Percentiles rank a stretch among this genome's conserved stretches.
These are phyloP conservation scores for Gymnoscopelus braueri DNA, from an alignment of 2,797 vertebrate genomes.

Conservation along the genomic window DNA sequence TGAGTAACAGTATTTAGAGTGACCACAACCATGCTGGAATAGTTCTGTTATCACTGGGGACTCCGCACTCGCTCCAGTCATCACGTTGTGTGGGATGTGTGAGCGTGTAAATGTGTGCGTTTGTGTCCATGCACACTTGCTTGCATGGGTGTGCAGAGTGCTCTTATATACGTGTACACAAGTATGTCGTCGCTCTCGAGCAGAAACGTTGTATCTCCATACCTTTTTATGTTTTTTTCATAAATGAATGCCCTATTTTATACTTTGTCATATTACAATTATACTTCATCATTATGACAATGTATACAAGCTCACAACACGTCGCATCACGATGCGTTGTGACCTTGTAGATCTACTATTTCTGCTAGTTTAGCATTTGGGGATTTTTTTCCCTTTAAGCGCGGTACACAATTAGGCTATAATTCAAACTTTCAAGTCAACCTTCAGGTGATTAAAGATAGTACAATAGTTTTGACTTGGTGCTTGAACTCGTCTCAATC, in stretches of 20 bases:
- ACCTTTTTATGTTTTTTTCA: background rate
- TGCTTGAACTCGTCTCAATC: slow-evolving; percentile 2
- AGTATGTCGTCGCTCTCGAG: background rate
- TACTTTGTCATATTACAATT: no score
- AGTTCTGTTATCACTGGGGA: slow-evolving; percentile 12
- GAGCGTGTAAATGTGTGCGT: background rate
- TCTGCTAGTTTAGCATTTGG: no score
- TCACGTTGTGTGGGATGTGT: background rate
- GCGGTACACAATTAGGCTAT: no score
- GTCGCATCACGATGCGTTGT: no score
- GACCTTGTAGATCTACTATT: no score
- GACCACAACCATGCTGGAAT: slow-evolving; percentile 28
- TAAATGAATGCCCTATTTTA: no score
- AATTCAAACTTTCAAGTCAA: slow-evolving; percentile 22
- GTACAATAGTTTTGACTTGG: background rate
- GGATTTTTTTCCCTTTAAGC: no score
- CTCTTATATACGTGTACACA: background rate
- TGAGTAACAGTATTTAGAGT: slow-evolving; percentile 23
- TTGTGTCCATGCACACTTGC: background rate
- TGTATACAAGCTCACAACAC: no score
- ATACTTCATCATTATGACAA: no score
- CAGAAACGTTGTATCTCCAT: no score
- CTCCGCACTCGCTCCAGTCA: background rate
- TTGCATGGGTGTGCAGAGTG: background rate
- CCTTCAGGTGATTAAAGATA: background rate